phyloP scores from a whole-genome alignment of 2,888 invertebrate genomes.

The Ashinkailepas kermadecensis region DNA sequence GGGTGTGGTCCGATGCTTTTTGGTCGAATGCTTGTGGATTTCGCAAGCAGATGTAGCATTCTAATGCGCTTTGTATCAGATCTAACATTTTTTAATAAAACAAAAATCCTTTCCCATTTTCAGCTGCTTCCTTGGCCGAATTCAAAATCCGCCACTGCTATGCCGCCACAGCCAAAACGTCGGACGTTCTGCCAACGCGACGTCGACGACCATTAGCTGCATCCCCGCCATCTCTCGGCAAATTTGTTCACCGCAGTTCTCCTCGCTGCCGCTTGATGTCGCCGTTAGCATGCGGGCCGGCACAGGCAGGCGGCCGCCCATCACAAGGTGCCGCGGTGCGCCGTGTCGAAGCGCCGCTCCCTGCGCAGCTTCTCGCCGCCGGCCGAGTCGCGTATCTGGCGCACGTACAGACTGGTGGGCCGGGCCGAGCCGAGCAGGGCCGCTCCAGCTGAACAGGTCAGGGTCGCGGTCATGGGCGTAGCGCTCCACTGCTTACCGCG shows the following conservation, averaged over 20 bases:
- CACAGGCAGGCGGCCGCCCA: not conserved
- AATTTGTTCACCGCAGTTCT: not conserved
- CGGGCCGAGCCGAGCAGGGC: not conserved
- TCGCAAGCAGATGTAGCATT: no score
- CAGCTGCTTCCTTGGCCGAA: no score
- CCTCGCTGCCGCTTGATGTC: not conserved
- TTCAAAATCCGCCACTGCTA: no score
- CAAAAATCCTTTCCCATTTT: no score
- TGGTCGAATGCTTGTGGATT: no score
- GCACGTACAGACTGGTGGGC: not conserved
- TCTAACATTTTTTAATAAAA: no score
- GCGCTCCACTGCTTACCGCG: conserved; percentile 13
- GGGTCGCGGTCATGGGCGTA: not conserved
- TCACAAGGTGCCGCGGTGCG: conserved; percentile 17
- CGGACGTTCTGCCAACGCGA: no score
- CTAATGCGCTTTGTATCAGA: no score
- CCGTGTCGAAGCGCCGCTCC: not conserved
- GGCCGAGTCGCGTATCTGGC: not conserved
- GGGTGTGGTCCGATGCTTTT: no score
- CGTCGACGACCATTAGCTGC: no score
- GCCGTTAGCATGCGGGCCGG: not conserved
- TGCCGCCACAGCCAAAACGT: no score
- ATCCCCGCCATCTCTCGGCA: not conserved
- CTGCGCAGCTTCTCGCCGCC: conserved; percentile 1
- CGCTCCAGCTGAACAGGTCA: not conserved